phyloP scores from a whole-genome alignment of 2,113 vertebrate species.

The Nyctibius bracteatus region DNA sequence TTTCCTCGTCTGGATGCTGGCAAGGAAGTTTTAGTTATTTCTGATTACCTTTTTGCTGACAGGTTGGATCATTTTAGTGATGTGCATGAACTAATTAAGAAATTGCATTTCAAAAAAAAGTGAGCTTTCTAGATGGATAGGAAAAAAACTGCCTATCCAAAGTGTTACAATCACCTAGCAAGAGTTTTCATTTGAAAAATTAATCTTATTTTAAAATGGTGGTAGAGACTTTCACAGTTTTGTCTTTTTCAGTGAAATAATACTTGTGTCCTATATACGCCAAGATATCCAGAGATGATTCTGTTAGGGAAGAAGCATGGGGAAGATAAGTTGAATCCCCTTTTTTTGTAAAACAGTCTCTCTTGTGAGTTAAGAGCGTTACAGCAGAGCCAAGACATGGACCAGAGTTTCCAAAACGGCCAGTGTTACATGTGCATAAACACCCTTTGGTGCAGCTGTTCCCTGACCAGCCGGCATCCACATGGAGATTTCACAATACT shows the following conservation, averaged over 20 bases:
- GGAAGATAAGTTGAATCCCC: background rate
- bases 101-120: background rate
- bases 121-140: background rate
- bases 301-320: background rate
- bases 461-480: background rate
- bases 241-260: background rate
- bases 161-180: background rate
- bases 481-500: background rate
- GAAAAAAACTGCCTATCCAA: background rate
- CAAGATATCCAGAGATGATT: background rate
- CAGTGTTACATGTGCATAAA: background rate
- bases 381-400: background rate
- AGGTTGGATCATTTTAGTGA: background rate
- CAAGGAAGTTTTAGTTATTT: background rate
- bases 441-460: constrained; percentile 43
- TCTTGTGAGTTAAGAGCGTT: background rate
- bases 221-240: background rate
- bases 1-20: background rate
- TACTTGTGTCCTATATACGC: background rate
- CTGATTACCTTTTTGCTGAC: background rate
- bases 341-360: background rate
- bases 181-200: background rate
- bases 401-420: background rate
- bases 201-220: background rate
- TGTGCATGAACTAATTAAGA: background rate